Base-by-base conservation (phyloP, 1,140 invertebrate species). In the Sitobion miscanthi region DNA sequence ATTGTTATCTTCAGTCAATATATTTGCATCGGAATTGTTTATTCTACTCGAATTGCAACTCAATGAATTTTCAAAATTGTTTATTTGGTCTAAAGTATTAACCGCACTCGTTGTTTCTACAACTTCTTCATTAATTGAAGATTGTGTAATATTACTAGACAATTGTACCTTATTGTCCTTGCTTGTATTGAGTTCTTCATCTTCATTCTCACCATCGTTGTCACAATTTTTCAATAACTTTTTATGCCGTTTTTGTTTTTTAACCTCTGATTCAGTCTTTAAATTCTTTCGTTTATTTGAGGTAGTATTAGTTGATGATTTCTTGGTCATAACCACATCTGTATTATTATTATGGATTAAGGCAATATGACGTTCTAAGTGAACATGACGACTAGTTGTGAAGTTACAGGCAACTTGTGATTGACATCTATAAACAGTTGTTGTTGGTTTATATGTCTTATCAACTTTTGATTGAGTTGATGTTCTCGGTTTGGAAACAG, bases 221-320 rank as follows among this genome's bases (percentile, higher is more conserved):
- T 69, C 69, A 77, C 90, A 92, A 82, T 92, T 77, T 30, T 92
- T 92, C 8, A 92, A 42, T 8, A 92, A n/a, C 38, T 92, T 77
- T 7, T 92, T 35, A 2, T 92, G 69, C 35, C 85, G 9, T 49
- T 92, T 92, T 8, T 54, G 25, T 49, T 92, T 92, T 77, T 92
- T 92, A 9, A 0, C 11, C 0, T 25, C 45, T n/a, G 45, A 54
- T 25, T 30, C 54, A 9, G 7, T 82, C 30, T 49, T 91, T 17
- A 52, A 7, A 49, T 11, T 23, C 8, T 85, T 92, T 23, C 77
- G 69, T 54, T 92, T 92, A 9, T 83, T 82, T 35, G 62, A 3
- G 2, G 45, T 92, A 9, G 89, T 7, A 11, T 0, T 23, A 25
- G n/a, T 49, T 49, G 52, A 7, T 9, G 9, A 14, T 45, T 14